Evolutionary conservation across 2,888 invertebrate species (phyloP).

Genomic region (Ormyrus rosae): DNA sequence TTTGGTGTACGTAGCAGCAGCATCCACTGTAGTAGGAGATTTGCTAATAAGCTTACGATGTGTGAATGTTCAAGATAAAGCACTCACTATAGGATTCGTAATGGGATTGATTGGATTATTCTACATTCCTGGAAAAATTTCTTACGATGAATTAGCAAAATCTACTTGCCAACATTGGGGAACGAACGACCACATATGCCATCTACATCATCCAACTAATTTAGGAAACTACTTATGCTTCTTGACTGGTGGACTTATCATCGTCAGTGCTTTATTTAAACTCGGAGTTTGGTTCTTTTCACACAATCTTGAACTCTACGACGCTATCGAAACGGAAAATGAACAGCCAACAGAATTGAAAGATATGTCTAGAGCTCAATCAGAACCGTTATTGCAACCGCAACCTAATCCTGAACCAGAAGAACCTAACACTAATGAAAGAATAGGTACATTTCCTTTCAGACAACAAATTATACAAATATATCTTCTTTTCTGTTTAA

Average conservation of each 20-base stretch:
- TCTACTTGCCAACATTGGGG: constrained; percentile 77
- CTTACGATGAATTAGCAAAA: constrained; percentile 79
- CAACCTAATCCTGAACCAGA: constrained; percentile 20
- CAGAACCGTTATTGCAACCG: constrained; percentile 59
- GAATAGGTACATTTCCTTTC: constrained; percentile 47
- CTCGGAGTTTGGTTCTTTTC: constrained; percentile 75
- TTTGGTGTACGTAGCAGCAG: constrained; percentile 73
- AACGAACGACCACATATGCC: constrained; percentile 72
- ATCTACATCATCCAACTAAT: constrained; percentile 75
- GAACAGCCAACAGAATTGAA: constrained; percentile 60
- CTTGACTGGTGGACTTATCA: constrained; percentile 75
- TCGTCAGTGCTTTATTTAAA: constrained; percentile 75
- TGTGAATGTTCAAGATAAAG: constrained; percentile 80
- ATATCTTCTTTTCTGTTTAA: neutral
- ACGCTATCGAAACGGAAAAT: constrained; percentile 54
- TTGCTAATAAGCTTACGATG: constrained; percentile 78
- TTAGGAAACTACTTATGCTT: constrained; percentile 77
- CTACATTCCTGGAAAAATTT: constrained; percentile 81
- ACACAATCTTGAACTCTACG: constrained; percentile 74
- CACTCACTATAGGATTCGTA: constrained; percentile 79
- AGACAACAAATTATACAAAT: constrained; percentile 1
- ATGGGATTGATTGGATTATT: constrained; percentile 78
- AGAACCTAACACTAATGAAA: constrained; percentile 16
- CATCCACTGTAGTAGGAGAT: constrained; percentile 76
- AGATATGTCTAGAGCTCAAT: constrained; percentile 58